Base-by-base conservation (phyloP, 2,888 invertebrate species). In the Glyphotaelius pellucidus region DNA sequence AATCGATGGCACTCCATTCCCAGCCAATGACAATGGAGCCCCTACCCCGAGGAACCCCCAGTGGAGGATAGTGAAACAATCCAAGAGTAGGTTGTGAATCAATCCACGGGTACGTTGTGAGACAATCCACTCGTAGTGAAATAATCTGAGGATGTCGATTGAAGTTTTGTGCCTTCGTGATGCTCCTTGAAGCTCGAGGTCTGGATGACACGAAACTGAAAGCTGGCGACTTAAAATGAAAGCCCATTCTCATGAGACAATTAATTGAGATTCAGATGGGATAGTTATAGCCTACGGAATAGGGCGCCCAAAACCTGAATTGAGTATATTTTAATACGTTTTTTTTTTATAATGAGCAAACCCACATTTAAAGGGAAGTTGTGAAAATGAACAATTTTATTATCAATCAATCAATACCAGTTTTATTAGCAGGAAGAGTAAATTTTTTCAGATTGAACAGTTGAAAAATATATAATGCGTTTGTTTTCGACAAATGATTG, bases 1-100 rank as follows among this genome's bases (percentile, higher is more conserved):
- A 92, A 92, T 92, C 90, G 91, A 92, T 90, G 91, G 91, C 80
- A 90, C 91, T 92, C 91, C 86, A 92, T 92, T 90, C 80, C 79
- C 83, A 83, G 90, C 89, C 91, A 83, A 86, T 89, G 92, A 90
- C 92, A 92, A 92, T 90, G 80, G 87, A 19, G 67, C 81, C 42
- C 52, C 83, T 7, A 35, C 80, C 83, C 80, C 32, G 47, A 31
- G 9, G 67, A 35, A 30, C 79, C 87, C 52, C 87, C 31, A 47
- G 31, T 52, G 31, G 30, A 87, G 42, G 38, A 35, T 38, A 89
- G 89, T 89, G 80, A 80, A 89, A 80, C 42, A 89, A 90, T 90
- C 52, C 90, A n/a, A 81, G 38, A 42, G 42, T 85, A 42, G 35
- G n/a, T 19, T 42, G 35, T 30, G 35, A 38, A 47, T 85, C 42